These are phyloP conservation scores for Lithobates pipiens DNA, from an alignment of 2,797 vertebrate genomes.

Conservation along the genomic window DNA sequence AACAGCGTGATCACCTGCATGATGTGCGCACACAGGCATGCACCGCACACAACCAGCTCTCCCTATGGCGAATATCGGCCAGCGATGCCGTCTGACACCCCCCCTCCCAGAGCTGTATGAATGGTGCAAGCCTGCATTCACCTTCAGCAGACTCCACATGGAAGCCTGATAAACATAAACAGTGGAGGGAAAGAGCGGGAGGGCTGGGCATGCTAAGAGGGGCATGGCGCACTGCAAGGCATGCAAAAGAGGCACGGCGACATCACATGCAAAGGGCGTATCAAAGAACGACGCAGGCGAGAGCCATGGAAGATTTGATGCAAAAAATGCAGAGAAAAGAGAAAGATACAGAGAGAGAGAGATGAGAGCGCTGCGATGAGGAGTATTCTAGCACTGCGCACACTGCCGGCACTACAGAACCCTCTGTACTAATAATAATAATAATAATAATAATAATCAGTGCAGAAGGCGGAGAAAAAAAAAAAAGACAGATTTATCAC, in stretches of 20 bases:
- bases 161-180: constrained; percentile 46
- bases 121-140: constrained; percentile 36
- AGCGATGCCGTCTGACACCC: not conserved
- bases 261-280: not conserved
- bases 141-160: constrained; percentile 51
- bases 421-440: too few species aligned
- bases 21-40: too few species aligned
- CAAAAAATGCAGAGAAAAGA: too few species aligned
- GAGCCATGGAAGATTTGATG: not conserved
- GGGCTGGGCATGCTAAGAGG: not conserved
- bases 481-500: too few species aligned
- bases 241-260: not conserved
- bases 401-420: too few species aligned
- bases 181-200: not conserved
- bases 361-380: not conserved
- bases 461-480: too few species aligned
- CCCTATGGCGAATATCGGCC: too few species aligned
- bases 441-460: too few species aligned
- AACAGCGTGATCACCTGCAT: too few species aligned
- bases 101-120: constrained; percentile 19
- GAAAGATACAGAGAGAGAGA: too few species aligned
- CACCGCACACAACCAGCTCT: too few species aligned
- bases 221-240: not conserved
- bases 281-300: not conserved
- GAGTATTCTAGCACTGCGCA: too few species aligned